phyloP scores from a whole-genome alignment of 2,113 vertebrate species.

The Neolamprologus cancellatus region DNA sequence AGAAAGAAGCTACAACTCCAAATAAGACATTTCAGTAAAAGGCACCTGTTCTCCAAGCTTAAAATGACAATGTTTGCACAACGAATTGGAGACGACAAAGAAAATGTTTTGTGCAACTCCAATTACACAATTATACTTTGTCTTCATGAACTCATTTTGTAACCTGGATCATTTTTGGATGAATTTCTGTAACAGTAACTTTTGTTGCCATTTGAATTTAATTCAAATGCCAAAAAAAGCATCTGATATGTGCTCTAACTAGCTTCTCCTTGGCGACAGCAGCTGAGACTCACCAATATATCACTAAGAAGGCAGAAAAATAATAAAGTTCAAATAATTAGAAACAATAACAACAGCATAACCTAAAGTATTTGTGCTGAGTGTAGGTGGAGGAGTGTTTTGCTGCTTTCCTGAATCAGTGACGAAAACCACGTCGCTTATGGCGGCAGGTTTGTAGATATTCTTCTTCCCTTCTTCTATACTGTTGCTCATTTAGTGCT shows the following conservation, averaged over 20 bases:
- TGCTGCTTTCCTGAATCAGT: rapidly evolving
- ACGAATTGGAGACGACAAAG: not conserved
- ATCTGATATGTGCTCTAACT: not conserved
- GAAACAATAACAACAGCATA: not conserved
- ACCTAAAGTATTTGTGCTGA: not conserved
- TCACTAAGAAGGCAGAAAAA: not conserved
- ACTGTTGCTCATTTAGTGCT: not conserved
- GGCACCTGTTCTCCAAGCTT: not conserved
- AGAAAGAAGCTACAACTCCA: not conserved
- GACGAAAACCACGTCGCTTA: rapidly evolving
- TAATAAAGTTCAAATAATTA: not conserved
- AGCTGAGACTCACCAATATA: rapidly evolving
- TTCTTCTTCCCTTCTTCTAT: not conserved
- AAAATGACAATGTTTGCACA: not conserved
- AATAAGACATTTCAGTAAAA: not conserved
- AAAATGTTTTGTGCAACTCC: not conserved
- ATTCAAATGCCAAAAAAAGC: not conserved
- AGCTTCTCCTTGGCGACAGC: not conserved
- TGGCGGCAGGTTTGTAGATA: rapidly evolving
- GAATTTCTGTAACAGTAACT: not conserved
- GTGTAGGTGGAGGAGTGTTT: not conserved
- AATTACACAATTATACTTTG: rapidly evolving
- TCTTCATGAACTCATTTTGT: not conserved
- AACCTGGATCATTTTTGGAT: not conserved
- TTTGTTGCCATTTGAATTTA: not conserved